Evolutionary conservation across 2,113 vertebrate genomes (phyloP).

Genomic region (Nicator chloris): DNA sequence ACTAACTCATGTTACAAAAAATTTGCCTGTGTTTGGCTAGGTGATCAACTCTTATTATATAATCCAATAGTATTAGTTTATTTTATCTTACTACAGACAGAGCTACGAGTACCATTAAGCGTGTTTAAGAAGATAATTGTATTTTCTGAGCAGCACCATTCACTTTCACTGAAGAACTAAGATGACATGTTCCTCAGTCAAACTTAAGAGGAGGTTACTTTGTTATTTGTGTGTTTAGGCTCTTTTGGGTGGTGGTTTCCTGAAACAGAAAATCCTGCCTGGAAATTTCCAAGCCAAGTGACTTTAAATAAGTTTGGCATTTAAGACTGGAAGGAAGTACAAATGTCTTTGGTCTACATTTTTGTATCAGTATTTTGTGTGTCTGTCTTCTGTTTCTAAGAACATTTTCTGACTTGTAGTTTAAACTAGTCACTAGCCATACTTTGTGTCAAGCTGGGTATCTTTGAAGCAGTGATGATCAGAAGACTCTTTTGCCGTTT

Average conservation of each 20-base stretch:
- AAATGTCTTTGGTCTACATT: not conserved
- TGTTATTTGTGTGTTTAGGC: not conserved
- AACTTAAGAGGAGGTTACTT: not conserved
- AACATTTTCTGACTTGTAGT: not conserved
- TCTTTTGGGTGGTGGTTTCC: not conserved
- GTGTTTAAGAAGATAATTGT: not conserved
- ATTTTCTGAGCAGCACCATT: not conserved
- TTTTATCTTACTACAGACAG: not conserved
- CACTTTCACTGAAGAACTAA: not conserved
- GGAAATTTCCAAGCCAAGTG: not conserved
- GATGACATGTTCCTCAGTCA: accelerated
- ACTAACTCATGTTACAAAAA: not conserved
- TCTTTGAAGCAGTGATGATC: not conserved
- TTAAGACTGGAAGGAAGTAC: not conserved
- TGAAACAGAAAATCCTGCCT: not conserved
- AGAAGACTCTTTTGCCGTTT: not conserved
- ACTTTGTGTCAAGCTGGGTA: not conserved
- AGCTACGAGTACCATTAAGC: not conserved
- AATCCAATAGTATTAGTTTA: not conserved
- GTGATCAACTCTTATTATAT: not conserved
- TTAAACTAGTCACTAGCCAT: not conserved
- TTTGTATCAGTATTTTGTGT: not conserved
- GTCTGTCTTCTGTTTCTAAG: not conserved
- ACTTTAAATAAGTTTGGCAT: not conserved
- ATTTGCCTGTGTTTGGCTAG: not conserved